These are phyloP conservation scores for Eupithecia subumbrata DNA, from an alignment of 2,888 invertebrate genomes.

Conservation along the genomic window DNA sequence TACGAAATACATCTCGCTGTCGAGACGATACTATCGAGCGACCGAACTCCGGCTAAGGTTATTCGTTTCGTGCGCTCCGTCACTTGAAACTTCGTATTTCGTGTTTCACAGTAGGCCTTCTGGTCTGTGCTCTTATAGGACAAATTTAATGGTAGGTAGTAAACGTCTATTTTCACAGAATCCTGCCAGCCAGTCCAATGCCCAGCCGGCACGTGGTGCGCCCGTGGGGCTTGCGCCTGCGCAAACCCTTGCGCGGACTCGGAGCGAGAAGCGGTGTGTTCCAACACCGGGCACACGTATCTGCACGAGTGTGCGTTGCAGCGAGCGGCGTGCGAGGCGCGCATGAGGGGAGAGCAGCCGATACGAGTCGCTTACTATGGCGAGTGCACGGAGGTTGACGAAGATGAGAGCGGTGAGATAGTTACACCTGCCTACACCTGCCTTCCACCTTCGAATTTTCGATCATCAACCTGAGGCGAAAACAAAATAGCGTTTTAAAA, in stretches of 20 bases:
- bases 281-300: conserved; percentile 90
- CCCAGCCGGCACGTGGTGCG: conserved; percentile 91
- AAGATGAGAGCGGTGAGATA: conserved; percentile 74
- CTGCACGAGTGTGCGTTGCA: conserved; percentile 92
- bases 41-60: neutral
- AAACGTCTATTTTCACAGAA: conserved; percentile 77
- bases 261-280: conserved; percentile 90
- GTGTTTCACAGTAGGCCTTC: too few relatives aligned
- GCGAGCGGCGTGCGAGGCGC: conserved; percentile 87
- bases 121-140: neutral
- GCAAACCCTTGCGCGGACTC: conserved; percentile 88
- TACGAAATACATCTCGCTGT: neutral
- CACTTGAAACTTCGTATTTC: too few relatives aligned
- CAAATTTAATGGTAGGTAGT: neutral
- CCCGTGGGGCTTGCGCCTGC: conserved; percentile 93
- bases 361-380: conserved; percentile 88
- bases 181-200: conserved; percentile 91
- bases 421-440: too few relatives aligned
- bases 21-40: neutral
- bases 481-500: too few relatives aligned
- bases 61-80: neutral
- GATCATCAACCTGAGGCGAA: too few relatives aligned
- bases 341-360: conserved; percentile 85
- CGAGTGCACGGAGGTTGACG: conserved; percentile 89
- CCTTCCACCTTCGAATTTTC: too few relatives aligned